Evolutionary conservation across 2,888 invertebrate species (phyloP).

Genomic region (Dicyrtoma fusca): DNA sequence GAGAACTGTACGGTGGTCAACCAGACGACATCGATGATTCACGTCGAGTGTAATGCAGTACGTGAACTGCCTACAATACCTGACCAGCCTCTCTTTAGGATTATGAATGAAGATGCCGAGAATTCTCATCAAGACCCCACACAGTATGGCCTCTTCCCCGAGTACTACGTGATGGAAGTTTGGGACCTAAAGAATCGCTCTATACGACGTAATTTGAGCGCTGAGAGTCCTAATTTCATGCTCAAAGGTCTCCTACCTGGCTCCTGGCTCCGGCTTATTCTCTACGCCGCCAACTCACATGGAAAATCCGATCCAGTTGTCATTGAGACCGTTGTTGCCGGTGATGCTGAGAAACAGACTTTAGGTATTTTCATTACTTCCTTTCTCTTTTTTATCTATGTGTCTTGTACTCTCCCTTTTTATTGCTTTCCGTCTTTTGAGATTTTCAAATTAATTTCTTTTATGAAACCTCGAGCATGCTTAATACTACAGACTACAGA

Average conservation of each 20-base stretch:
- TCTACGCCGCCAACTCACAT: conserved; percentile 86
- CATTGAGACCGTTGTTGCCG: conserved; percentile 71
- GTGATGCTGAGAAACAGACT: conserved; percentile 56
- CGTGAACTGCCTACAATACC: conserved; percentile 55
- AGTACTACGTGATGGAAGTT: conserved; percentile 56
- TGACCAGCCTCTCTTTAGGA: conserved; percentile 55
- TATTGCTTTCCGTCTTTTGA: neutral
- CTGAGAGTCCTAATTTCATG: conserved; percentile 57
- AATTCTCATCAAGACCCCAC: conserved; percentile 53
- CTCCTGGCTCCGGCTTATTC: conserved; percentile 65
- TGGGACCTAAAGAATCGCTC: conserved; percentile 64
- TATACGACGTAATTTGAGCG: conserved; percentile 63
- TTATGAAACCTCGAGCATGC: neutral
- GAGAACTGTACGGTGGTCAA: conserved; percentile 88
- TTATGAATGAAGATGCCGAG: conserved; percentile 55
- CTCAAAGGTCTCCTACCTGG: conserved; percentile 72
- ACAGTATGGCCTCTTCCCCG: conserved; percentile 54
- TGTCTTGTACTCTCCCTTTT: neutral
- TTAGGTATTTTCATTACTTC: conserved; percentile 49
- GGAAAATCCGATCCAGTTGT: conserved; percentile 81
- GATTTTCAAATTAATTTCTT: no score
- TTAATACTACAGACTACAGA: neutral
- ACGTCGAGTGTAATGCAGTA: conserved; percentile 72
- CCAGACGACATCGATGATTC: conserved; percentile 79
- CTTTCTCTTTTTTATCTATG: neutral